Evolutionary conservation across 2,113 vertebrate species (phyloP).

Genomic region (Vicugna pacos): DNA sequence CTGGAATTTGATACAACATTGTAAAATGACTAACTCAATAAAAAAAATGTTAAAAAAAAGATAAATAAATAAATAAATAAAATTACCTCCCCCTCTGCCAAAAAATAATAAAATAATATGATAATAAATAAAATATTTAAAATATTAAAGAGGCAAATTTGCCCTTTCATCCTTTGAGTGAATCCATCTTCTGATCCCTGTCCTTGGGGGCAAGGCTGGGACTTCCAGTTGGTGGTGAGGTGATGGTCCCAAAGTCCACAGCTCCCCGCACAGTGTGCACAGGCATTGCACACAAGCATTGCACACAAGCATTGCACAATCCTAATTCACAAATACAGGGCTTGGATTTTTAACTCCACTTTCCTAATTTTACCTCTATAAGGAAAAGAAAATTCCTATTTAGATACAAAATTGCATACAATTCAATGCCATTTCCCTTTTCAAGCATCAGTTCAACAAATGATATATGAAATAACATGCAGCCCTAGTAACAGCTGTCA

Average conservation of each 20-base stretch:
- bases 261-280: neutral
- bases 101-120: too few relatives aligned
- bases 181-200: neutral
- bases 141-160: neutral
- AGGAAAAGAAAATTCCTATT: slow-evolving; percentile 7
- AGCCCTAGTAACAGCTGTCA: slow-evolving; percentile 52
- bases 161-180: slow-evolving; percentile 59
- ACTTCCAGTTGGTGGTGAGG: neutral
- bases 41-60: too few relatives aligned
- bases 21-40: too few relatives aligned
- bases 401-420: slow-evolving; percentile 57
- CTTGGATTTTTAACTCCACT: slow-evolving; percentile 25
- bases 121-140: too few relatives aligned
- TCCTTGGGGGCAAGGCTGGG: neutral
- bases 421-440: slow-evolving; percentile 66
- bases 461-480: slow-evolving; percentile 67
- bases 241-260: slow-evolving; percentile 26
- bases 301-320: neutral
- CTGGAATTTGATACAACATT: too few relatives aligned
- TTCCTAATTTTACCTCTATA: slow-evolving; percentile 17
- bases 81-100: too few relatives aligned
- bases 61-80: too few relatives aligned
- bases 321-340: neutral
- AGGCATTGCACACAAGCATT: neutral
- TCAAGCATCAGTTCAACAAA: slow-evolving; percentile 62